Conservation (phyloP, 2,888 invertebrate genomes). For the Tromatobia lineatoria region DNA sequence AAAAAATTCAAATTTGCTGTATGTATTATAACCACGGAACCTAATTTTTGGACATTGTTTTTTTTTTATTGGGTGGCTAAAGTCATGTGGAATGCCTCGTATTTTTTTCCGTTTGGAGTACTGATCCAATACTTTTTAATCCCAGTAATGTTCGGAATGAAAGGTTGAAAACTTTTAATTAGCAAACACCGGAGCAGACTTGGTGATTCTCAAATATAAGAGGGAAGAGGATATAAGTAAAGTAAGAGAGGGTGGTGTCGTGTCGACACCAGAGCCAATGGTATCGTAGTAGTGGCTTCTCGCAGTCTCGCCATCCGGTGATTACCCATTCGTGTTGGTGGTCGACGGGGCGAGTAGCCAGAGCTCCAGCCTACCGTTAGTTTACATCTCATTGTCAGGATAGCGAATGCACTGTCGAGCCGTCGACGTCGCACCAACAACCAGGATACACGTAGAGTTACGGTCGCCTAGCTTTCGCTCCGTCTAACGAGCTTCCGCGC, state of each 20-base stretch:
- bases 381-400: slow-evolving; percentile 39
- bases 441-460: slow-evolving; percentile 46
- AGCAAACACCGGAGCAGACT: not conserved
- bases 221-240: not conserved
- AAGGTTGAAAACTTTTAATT: not conserved
- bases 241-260: not conserved
- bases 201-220: not conserved
- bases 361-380: slow-evolving; percentile 1
- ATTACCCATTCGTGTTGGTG: slow-evolving; percentile 55
- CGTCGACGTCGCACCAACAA: slow-evolving; percentile 28
- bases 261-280: slow-evolving; percentile 9
- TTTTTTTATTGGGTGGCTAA: too few relatives aligned
- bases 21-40: too few relatives aligned
- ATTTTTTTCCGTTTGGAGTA: too few relatives aligned
- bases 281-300: slow-evolving; percentile 20
- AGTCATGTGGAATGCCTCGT: too few relatives aligned
- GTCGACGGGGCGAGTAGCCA: slow-evolving; percentile 28
- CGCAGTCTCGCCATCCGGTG: slow-evolving; percentile 38
- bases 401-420: slow-evolving; percentile 33
- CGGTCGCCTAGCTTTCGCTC: slow-evolving; percentile 48
- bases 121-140: too few relatives aligned
- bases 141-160: not conserved
- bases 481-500: slow-evolving; percentile 60
- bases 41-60: too few relatives aligned
- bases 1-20: too few relatives aligned